Evolutionary conservation across 2,113 vertebrate species (phyloP).

Genomic region (Pithys albifrons): DNA sequence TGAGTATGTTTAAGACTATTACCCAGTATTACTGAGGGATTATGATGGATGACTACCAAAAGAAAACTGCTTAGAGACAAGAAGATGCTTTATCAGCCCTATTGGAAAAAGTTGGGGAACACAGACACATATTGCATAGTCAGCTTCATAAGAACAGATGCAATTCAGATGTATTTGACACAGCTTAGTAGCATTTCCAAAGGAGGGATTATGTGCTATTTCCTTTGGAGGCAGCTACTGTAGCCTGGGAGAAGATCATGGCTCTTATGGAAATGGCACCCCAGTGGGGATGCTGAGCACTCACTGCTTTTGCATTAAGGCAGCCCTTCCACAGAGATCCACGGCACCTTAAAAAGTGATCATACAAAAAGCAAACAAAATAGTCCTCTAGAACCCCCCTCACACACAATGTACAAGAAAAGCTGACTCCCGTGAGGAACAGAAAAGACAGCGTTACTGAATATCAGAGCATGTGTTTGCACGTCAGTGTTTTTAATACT

Average conservation of each 20-base stretch:
- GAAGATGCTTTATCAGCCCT: background rate
- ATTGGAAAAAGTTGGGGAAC: background rate
- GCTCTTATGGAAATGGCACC: background rate
- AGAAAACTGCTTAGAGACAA: background rate
- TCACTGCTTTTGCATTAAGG: constrained; percentile 40
- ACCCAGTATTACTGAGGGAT: background rate
- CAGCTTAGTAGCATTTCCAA: constrained; percentile 12
- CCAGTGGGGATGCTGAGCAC: background rate
- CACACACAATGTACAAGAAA: constrained; percentile 25
- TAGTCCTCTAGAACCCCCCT: background rate
- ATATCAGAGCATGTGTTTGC: constrained; percentile 25
- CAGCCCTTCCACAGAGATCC: background rate
- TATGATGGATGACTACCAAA: background rate
- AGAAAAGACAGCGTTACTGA: constrained; percentile 44
- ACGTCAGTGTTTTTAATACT: constrained; percentile 50
- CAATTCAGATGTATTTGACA: constrained; percentile 45
- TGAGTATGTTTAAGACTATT: background rate
- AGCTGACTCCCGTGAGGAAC: constrained; percentile 48
- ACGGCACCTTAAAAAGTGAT: background rate
- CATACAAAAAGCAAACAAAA: constrained; percentile 5
- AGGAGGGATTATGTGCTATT: constrained; percentile 25
- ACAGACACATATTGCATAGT: constrained; percentile 36
- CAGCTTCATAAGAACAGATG: constrained; percentile 37
- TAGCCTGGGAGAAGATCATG: background rate
- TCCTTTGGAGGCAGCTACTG: constrained; percentile 52